phyloP scores from a whole-genome alignment of 2,797 vertebrate species.

The Propithecus deckenii region DNA sequence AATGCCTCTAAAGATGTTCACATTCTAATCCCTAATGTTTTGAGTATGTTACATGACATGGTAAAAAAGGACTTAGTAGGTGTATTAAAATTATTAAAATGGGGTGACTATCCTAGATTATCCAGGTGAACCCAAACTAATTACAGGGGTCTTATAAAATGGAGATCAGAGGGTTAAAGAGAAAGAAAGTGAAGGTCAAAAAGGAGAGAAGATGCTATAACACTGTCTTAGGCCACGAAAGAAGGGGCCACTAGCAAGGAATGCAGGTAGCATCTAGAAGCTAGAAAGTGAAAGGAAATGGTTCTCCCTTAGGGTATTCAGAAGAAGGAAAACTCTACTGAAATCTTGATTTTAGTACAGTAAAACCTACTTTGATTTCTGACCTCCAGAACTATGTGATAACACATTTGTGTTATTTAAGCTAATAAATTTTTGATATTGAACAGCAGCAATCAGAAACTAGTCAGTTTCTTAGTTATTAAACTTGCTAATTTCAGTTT shows the following conservation, averaged over 20 bases:
- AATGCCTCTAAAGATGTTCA: not conserved
- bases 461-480: not conserved
- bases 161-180: not conserved
- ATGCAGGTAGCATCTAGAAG: not conserved
- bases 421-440: not conserved
- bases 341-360: too few species aligned
- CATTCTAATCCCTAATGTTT: not conserved
- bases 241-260: not conserved
- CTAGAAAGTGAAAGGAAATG: not conserved
- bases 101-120: not conserved
- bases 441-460: not conserved
- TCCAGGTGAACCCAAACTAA: not conserved
- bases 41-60: not conserved
- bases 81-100: not conserved
- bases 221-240: not conserved
- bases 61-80: too few species aligned
- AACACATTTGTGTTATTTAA: not conserved
- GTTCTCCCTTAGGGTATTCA: not conserved
- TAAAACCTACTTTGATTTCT: too few species aligned
- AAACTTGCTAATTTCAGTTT: constrained; percentile 1
- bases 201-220: not conserved
- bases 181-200: not conserved
- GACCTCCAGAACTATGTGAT: too few species aligned
- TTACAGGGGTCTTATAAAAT: not conserved
- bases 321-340: not conserved